Evolutionary conservation across 2,797 vertebrate genomes (phyloP).

Genomic region (Acanthornis magna): DNA sequence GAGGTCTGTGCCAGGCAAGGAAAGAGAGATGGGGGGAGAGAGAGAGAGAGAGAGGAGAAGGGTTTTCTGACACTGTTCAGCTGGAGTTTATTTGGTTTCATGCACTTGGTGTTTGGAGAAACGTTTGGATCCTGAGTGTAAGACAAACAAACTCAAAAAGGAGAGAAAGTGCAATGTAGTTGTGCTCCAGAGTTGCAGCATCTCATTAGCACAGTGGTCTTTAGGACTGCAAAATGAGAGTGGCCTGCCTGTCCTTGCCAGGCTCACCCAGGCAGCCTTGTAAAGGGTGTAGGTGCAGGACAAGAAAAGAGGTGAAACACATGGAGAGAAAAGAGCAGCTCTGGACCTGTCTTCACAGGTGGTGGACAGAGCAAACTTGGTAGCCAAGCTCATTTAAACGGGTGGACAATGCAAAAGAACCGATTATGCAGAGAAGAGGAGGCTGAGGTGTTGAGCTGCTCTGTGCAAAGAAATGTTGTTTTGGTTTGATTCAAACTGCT

Average conservation of each 20-base stretch:
- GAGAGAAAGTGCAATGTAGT: neutral
- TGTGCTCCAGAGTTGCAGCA: slow-evolving; percentile 5
- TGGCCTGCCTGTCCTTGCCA: slow-evolving; percentile 38
- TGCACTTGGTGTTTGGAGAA: slow-evolving; percentile 2
- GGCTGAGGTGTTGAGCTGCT: slow-evolving; percentile 19
- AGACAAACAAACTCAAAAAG: slow-evolving; percentile 35
- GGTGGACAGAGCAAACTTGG: neutral
- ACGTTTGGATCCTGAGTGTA: slow-evolving; percentile 15
- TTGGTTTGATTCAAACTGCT: slow-evolving; percentile 59
- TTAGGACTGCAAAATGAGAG: neutral
- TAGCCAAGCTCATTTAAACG: neutral
- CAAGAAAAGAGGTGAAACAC: neutral
- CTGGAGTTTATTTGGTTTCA: slow-evolving; percentile 48
- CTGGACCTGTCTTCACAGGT: neutral
- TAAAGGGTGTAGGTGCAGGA: neutral
- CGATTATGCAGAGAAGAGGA: neutral
- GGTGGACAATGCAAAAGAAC: slow-evolving; percentile 10
- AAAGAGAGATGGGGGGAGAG: neutral
- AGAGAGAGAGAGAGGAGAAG: neutral
- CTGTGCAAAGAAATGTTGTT: slow-evolving; percentile 36
- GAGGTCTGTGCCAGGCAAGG: neutral
- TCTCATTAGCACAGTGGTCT: neutral
- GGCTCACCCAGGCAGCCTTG: neutral
- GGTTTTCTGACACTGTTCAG: slow-evolving; percentile 5
- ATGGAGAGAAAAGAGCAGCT: neutral